Conservation (phyloP, 1,140 invertebrate species). For the Heterodera carotae region DNA sequence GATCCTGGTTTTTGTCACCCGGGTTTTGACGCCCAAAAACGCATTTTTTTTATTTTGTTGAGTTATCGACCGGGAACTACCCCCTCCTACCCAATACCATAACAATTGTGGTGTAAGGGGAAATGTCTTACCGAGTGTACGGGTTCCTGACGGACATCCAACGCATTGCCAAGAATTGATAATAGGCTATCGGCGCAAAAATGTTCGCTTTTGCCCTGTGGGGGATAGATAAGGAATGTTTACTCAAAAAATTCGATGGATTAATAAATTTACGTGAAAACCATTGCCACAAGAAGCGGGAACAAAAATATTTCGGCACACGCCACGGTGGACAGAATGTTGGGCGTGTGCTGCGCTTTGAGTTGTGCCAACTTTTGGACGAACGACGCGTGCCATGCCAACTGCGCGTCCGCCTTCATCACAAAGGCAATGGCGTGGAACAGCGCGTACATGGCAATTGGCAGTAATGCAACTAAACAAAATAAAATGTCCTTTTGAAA, state of each 20-base stretch:
- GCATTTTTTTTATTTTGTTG: no score
- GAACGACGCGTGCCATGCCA: conserved; percentile 28
- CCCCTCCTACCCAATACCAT: no score
- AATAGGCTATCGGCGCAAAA: conserved; percentile 80
- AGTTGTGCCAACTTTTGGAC: conserved; percentile 21
- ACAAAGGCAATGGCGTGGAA: conserved; percentile 41
- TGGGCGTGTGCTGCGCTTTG: conserved; percentile 77
- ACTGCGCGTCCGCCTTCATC: conserved; percentile 37
- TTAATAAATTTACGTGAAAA: conserved; percentile 77
- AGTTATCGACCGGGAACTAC: no score
- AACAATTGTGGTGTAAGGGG: no score
- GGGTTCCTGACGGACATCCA: conserved; percentile 90
- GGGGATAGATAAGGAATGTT: no score
- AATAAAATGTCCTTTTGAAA: no score
- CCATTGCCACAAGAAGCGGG: conserved; percentile 80
- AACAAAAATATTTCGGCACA: conserved; percentile 88
- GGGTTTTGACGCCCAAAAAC: no score
- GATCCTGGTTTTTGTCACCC: no score
- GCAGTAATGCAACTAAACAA: conserved; percentile 46
- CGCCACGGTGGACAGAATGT: conserved; percentile 80
- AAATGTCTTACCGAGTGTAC: conserved; percentile 73
- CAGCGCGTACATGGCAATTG: conserved; percentile 45
- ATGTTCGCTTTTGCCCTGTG: conserved; percentile 59
- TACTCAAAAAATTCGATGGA: no score
- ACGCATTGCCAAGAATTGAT: conserved; percentile 85